A percentile compares a stretch with the other conserved stretches of the same genome.
These are phyloP conservation scores for Drosophila testacea DNA, from an alignment of 2,888 invertebrate genomes.

Conservation along the genomic window DNA sequence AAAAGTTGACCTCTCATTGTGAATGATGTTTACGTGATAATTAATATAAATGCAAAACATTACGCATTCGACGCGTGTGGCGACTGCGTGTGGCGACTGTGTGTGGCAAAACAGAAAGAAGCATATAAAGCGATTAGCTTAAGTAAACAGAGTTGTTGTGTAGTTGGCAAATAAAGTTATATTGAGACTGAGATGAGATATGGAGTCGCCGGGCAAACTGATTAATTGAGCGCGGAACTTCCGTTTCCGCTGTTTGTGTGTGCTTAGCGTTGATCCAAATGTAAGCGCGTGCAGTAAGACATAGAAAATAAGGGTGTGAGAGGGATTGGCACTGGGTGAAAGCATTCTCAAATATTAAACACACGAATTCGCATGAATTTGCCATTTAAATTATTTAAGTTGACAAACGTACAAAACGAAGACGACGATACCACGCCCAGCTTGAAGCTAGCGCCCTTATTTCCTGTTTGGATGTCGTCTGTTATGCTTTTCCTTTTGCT, in stretches of 20 bases:
- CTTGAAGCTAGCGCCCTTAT: conserved; percentile 32
- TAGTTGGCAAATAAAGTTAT: conserved; percentile 22
- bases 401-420: conserved; percentile 53
- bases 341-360: conserved; percentile 68
- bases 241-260: conserved; percentile 59
- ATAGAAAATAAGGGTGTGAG: conserved; percentile 12
- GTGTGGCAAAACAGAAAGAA: neutral
- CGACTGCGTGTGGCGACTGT: neutral
- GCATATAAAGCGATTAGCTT: neutral
- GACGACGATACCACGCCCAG: conserved; percentile 33
- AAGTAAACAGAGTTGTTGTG: neutral
- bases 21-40: neutral
- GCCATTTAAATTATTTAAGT: conserved; percentile 78
- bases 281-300: conserved; percentile 41
- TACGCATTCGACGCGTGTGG: conserved; percentile 21
- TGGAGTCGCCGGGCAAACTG: conserved; percentile 49
- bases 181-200: conserved; percentile 21
- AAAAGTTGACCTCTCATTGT: conserved; percentile 1
- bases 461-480: conserved; percentile 58
- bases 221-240: conserved; percentile 56
- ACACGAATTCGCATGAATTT: conserved; percentile 62
- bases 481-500: conserved; percentile 36
- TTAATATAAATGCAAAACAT: conserved; percentile 5
- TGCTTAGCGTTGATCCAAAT: conserved; percentile 38
- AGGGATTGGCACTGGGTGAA: conserved; percentile 7